Percentiles rank a stretch among this genome's conserved stretches.
Conservation (phyloP, 1,140 invertebrate genomes). For the Drosophila willistoni region DNA sequence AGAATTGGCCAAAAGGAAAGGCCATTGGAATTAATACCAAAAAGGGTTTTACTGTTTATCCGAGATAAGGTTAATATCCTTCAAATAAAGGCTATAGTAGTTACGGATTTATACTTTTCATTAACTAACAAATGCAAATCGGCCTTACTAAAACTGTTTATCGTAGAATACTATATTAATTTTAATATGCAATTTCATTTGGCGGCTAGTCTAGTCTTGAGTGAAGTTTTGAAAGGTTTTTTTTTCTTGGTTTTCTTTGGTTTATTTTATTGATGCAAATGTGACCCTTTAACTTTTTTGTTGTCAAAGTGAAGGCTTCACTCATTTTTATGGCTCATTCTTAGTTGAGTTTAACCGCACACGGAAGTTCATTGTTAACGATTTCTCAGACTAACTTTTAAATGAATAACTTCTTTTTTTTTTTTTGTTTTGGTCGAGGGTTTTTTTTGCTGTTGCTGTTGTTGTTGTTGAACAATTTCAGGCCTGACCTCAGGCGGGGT, state of each 20-base stretch:
- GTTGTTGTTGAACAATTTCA: slow-evolving; percentile 16
- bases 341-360: slow-evolving; percentile 54
- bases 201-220: background rate
- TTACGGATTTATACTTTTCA: no score
- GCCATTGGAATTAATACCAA: no score
- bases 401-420: slow-evolving; percentile 11
- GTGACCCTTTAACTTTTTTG: slow-evolving; percentile 1
- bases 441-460: background rate
- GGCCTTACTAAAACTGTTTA: no score
- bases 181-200: no score
- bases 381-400: slow-evolving; percentile 50
- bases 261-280: background rate
- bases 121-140: no score
- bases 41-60: no score
- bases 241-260: background rate
- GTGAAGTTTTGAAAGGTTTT: background rate
- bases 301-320: slow-evolving; percentile 45
- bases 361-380: slow-evolving; percentile 66
- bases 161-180: no score
- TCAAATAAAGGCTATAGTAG: no score
- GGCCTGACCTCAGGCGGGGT: slow-evolving; percentile 42
- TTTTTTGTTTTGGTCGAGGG: background rate
- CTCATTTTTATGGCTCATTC: slow-evolving; percentile 47
- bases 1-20: no score
- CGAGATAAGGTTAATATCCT: no score